A percentile compares a stretch with the other conserved stretches of the same genome.
phyloP scores from a whole-genome alignment of 2,113 vertebrate species.

The Lophochroa leadbeateri region DNA sequence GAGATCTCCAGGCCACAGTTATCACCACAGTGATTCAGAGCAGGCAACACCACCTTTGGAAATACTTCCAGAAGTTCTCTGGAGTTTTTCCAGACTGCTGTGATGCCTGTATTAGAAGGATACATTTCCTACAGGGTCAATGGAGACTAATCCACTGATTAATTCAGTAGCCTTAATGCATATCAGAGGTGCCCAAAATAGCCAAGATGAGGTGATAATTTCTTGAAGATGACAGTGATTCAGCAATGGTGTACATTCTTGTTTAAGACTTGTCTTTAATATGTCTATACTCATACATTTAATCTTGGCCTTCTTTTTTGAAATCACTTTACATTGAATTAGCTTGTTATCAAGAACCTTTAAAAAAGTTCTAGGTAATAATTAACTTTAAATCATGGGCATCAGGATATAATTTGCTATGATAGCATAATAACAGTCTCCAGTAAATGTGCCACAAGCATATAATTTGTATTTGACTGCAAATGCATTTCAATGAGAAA shows the following conservation, averaged over 20 bases:
- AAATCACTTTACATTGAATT: background rate
- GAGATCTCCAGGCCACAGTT: background rate
- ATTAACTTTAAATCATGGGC: constrained; percentile 37
- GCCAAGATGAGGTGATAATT: background rate
- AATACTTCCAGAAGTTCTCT: background rate
- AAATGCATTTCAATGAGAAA: background rate
- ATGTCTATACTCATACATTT: background rate
- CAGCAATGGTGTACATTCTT: background rate
- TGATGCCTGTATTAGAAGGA: background rate
- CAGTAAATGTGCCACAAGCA: constrained; percentile 1
- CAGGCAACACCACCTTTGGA: background rate
- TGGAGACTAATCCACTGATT: background rate
- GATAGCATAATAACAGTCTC: constrained; percentile 16
- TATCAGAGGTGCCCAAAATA: background rate
- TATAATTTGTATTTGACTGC: constrained; percentile 5
- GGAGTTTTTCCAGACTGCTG: background rate
- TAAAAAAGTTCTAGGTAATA: constrained; percentile 21
- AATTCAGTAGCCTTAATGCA: background rate
- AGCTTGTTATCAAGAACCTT: background rate
- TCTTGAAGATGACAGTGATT: background rate
- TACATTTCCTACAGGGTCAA: background rate
- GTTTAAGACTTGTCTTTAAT: background rate
- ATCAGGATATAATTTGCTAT: constrained; percentile 17
- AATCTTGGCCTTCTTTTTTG: background rate
- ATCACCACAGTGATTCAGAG: background rate